Conservation (phyloP, 2,797 vertebrate genomes). For the Paratrypauchen microcephalus region DNA sequence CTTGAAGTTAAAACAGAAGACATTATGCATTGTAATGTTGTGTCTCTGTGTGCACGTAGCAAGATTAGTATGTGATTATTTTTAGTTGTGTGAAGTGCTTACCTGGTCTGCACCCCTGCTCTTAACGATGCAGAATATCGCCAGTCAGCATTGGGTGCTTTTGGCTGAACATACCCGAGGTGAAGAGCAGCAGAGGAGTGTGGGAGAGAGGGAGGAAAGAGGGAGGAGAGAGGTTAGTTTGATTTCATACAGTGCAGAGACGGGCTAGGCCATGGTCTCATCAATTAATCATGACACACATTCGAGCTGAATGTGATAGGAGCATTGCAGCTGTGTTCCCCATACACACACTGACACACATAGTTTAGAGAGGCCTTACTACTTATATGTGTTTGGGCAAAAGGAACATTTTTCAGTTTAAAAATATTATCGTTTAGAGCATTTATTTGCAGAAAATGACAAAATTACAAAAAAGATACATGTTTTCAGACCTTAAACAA, state of each 20-base stretch:
- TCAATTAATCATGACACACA: conserved; percentile 77
- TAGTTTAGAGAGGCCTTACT: conserved; percentile 24
- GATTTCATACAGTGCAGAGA: conserved; percentile 64
- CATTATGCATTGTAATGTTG: neutral
- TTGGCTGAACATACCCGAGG: conserved; percentile 84
- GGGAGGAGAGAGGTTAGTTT: conserved; percentile 70
- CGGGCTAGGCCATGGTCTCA: conserved; percentile 62
- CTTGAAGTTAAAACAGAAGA: neutral
- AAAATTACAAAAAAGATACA: no score
- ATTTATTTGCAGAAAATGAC: no score
- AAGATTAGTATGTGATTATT: conserved; percentile 18
- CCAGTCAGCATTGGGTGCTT: conserved; percentile 98
- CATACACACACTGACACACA: conserved; percentile 19
- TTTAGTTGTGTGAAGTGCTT: conserved; percentile 66
- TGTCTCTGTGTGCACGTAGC: neutral
- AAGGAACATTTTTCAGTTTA: no score
- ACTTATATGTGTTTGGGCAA: no score
- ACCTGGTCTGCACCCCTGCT: conserved; percentile 93
- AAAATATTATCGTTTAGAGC: no score
- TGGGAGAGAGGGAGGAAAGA: neutral
- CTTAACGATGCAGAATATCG: conserved; percentile 97
- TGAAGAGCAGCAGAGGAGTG: conserved; percentile 37
- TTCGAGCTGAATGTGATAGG: conserved; percentile 61
- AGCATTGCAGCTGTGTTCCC: conserved; percentile 58
- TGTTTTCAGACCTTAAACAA: no score